Evolutionary conservation across 2,797 vertebrate species (phyloP), one percentile per base, ranked within the genome.

Genomic region (Takifugu rubripes): DNA sequence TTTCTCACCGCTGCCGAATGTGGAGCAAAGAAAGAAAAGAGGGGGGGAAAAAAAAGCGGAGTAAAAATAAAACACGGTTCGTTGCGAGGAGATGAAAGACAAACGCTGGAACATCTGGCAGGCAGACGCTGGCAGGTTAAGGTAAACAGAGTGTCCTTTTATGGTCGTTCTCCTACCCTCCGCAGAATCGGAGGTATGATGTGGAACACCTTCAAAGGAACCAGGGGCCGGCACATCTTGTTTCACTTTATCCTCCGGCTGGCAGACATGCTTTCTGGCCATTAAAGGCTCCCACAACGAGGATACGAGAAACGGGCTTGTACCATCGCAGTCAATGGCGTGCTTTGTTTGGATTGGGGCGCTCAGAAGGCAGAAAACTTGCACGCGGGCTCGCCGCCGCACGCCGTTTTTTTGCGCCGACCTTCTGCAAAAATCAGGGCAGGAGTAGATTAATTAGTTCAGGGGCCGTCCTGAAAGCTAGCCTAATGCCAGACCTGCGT

Each of bases 121-220:
- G 82, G 82, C 91, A 92, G 90, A 88, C 79, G 77, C 74, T 60
- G 74, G 83, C 89, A 92, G 89, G 89, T 91, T 89, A 86, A 90
- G 89, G 88, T 92, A 92, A 92, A 91, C 86, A 92, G 66, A 72
- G 62, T 81, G 76, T 90, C 88, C 87, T 90, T 91, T 87, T 91
- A 91, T 88, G 89, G 90, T 81, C 75, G 72, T 68, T 54, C 81
- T 89, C 76, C 68, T 70, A 82, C 82, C 84, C 85, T 84, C 72
- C 56, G 44, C 86, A 78, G 87, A 86, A 87, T 82, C 84, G 61
- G 86, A 90, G 90, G 87, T 89, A 89, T 86, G 83, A 87, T 84
- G 83, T 87, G 89, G 89, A 90, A 89, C 86, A 84, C 89, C 87
- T 90, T 92, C 91, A 91, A 91, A 92, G 87, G 81, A 84, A 62